Percentiles rank a stretch among this genome's conserved stretches.
These are phyloP conservation scores for Microvelia longipes DNA, from an alignment of 1,140 invertebrate species.

Conservation along the genomic window DNA sequence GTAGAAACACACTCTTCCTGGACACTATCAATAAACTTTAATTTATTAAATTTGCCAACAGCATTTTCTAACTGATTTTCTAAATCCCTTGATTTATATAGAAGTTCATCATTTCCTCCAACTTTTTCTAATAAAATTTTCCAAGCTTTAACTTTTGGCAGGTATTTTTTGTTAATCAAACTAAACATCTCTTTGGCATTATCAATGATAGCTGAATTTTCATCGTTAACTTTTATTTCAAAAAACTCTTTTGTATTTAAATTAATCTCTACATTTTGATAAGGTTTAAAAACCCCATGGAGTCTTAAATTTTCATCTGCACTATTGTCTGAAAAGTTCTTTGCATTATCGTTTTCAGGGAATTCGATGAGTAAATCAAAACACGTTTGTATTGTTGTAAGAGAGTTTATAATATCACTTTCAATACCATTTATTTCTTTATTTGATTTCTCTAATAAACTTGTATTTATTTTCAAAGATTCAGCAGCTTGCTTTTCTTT, in stretches of 20 bases:
- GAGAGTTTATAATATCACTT: conserved; percentile 23
- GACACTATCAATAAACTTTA: conserved; percentile 12
- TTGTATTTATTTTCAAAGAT: conserved; percentile 9
- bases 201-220: conserved; percentile 26
- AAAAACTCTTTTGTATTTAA: conserved; percentile 10
- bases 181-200: conserved; percentile 22
- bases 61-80: conserved; percentile 17
- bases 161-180: conserved; percentile 23
- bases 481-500: conserved; percentile 7
- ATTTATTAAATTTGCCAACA: conserved; percentile 16
- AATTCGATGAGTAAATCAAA: conserved; percentile 25
- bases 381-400: conserved; percentile 25
- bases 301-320: conserved; percentile 6
- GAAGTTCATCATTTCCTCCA: conserved; percentile 12
- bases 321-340: conserved; percentile 6
- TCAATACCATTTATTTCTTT: conserved; percentile 16
- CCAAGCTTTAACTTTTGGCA: conserved; percentile 26
- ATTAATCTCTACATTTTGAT: background rate
- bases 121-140: conserved; percentile 21
- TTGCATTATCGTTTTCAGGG: conserved; percentile 25
- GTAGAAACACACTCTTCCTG: conserved; percentile 13
- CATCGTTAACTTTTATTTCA: conserved; percentile 21
- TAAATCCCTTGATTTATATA: conserved; percentile 10
- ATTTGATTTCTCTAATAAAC: conserved; percentile 7
- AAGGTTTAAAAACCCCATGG: conserved; percentile 4